Conservation (phyloP, 2,797 vertebrate genomes). For the Cuniculus paca region DNA sequence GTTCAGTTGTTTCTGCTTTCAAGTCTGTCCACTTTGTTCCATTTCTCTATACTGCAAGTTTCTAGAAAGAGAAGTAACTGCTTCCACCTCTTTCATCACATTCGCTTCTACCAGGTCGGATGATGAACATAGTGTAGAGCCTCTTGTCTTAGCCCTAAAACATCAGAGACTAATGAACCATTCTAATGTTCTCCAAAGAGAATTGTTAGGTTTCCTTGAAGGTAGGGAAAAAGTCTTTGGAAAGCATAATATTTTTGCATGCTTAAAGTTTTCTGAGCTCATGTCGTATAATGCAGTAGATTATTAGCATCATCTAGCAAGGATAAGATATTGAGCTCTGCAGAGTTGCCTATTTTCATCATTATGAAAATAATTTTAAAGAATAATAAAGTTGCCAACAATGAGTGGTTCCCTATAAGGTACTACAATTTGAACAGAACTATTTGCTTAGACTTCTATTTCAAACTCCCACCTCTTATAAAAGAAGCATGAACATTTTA, state of each 20-base stretch:
- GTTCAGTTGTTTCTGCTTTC: neutral
- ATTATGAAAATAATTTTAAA: constrained; percentile 60
- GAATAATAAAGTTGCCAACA: constrained; percentile 33
- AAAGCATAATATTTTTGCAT: constrained; percentile 42
- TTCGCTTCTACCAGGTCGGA: neutral
- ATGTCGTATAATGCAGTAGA: neutral
- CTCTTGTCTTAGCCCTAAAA: neutral
- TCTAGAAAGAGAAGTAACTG: neutral
- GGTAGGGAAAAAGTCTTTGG: neutral
- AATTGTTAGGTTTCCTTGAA: neutral
- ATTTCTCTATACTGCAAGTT: neutral
- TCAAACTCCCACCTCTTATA: neutral
- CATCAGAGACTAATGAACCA: neutral
- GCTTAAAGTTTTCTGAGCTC: neutral
- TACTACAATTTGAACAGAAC: constrained; percentile 1
- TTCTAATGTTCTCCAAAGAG: neutral
- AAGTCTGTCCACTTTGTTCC: neutral
- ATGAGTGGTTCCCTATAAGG: neutral
- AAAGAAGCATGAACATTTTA: neutral
- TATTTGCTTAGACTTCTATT: constrained; percentile 56
- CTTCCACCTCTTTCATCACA: neutral
- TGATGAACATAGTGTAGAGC: neutral
- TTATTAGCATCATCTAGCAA: neutral
- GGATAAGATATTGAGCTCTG: neutral
- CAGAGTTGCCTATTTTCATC: neutral